phyloP scores from a whole-genome alignment of 2,888 invertebrate genomes.

The Diaphora mendica region DNA sequence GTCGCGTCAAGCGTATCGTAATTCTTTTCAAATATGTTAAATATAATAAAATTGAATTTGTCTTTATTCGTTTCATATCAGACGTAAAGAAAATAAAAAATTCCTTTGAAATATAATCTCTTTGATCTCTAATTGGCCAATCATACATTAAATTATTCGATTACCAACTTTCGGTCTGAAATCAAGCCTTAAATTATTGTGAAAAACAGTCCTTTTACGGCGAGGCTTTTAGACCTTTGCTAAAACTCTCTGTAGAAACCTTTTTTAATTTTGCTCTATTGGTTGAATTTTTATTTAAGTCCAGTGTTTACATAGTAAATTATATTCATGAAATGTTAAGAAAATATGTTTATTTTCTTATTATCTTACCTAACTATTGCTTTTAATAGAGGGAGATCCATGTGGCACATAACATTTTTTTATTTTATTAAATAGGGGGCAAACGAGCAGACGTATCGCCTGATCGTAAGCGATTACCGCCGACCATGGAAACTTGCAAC shows the following conservation, averaged over 20 bases:
- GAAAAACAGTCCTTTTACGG: neutral
- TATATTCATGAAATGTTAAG: neutral
- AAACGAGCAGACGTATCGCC: no score
- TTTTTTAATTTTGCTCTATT: neutral
- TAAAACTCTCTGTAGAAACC: neutral
- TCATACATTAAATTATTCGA: neutral
- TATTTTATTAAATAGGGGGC: no score
- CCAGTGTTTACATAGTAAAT: neutral
- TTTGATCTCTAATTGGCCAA: conserved; percentile 5
- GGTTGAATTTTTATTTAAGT: neutral
- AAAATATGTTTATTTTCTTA: no score
- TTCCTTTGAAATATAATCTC: neutral
- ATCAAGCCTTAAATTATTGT: conserved; percentile 2
- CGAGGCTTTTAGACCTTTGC: neutral
- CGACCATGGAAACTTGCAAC: no score
- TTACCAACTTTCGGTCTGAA: neutral
- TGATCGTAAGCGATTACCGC: no score
- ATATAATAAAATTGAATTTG: neutral
- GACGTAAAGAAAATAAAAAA: neutral
- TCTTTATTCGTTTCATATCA: neutral
- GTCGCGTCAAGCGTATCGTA: no score
- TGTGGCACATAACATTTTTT: no score
- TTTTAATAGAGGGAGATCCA: no score
- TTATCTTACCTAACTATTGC: no score
- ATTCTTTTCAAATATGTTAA: neutral